Base-by-base conservation (phyloP, 2,888 invertebrate genomes). In the Perdita meconis region DNA sequence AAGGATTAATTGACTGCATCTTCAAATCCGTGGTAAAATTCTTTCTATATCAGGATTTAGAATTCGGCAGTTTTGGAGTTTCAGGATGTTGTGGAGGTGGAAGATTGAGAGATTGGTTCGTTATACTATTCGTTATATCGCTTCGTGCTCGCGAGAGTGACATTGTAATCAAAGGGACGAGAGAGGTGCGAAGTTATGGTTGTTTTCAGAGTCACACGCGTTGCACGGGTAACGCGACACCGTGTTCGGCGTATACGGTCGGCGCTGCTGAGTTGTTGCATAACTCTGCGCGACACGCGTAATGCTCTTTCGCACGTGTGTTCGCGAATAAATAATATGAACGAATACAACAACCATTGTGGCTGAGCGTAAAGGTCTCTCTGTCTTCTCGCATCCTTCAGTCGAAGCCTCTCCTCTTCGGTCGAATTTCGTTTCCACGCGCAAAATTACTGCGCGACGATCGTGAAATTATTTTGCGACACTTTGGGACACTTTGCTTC, bases 221-320 rank as follows among this genome's bases (percentile, higher is more conserved):
- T 73, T 60, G 42, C 68, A 55, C 66, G 30, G 56, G 81, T 83
- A 86, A 87, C 69, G 66, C 76, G 86, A 87, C 69, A 86, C 81
- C 78, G 16, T 78, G 81, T 85, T 82, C 76, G 80, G 80, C 81
- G 81, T 80, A 51, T 80, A 69, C 53, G 40, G 64, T 16, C 71
- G 57, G 55, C 55, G 57, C 51, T 67, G 66, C 65, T 34, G 64
- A 34, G 64, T 87, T 87, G 64, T 87, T 87, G 84, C 87, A 77
- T 87, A 87, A 87, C 78, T 63, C 73, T 59, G 66, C 51, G 66
- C 68, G 80, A 78, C 72, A 73, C 61, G 69, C 70, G 77, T 63
- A 68, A 70, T 64, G 68, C 66, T 24, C 53, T 63, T 71, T 50
- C 44, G 71, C 63, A 70, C 78, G 79, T 70, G 71, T 84, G 68